phyloP scores from a whole-genome alignment of 2,113 vertebrate species.

The Tragelaphus imberbis region DNA sequence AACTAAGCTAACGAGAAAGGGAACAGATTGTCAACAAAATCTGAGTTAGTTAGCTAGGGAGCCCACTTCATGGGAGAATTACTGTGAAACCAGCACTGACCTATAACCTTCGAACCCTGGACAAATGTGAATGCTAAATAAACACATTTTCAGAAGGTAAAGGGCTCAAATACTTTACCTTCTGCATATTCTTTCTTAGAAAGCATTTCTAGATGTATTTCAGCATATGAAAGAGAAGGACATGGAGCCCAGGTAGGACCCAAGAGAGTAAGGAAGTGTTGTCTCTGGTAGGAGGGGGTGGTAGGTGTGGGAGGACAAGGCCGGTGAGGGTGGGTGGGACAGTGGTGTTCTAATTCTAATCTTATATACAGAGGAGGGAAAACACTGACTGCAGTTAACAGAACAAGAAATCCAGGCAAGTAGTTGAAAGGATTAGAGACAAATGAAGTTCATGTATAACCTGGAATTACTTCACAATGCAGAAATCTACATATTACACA shows the following conservation, averaged over 20 bases:
- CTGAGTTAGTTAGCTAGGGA: neutral
- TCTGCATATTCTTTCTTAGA: neutral
- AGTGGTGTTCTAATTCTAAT: neutral
- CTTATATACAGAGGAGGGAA: neutral
- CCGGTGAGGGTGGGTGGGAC: no score
- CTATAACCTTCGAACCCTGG: neutral
- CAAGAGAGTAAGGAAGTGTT: neutral
- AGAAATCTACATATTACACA: neutral
- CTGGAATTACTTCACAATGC: neutral
- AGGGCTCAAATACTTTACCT: neutral
- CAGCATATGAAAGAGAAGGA: neutral
- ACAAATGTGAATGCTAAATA: neutral
- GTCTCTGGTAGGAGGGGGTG: rapidly evolving
- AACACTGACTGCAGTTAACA: neutral
- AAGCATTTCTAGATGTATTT: neutral
- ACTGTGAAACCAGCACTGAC: neutral
- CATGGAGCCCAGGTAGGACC: neutral
- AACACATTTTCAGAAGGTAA: neutral
- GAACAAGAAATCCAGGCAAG: neutral
- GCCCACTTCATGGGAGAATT: neutral
- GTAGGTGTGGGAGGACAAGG: rapidly evolving
- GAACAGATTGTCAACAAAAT: neutral
- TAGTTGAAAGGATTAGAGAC: neutral
- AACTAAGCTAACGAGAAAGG: neutral
- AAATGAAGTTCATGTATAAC: neutral